Conservation (phyloP, 2,888 invertebrate species). For the Epinotia ramella region DNA sequence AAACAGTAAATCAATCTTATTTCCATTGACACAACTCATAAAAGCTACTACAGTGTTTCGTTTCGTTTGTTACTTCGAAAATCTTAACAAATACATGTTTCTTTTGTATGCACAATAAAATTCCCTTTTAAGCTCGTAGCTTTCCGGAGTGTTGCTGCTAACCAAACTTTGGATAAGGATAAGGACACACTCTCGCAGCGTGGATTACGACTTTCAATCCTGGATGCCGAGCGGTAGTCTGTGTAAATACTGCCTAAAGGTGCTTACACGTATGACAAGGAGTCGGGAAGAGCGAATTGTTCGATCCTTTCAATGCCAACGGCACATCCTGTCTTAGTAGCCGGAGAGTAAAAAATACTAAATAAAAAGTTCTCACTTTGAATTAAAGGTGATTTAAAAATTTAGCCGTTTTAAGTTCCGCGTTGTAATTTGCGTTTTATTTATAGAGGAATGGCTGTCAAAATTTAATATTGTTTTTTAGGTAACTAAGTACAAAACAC, state of each 20-base stretch:
- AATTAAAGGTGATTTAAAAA: no score
- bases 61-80: background rate
- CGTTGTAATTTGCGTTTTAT: no score
- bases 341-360: no score
- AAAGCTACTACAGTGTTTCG: background rate
- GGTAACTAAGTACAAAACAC: no score
- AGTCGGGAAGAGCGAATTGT: background rate
- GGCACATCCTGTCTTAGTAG: no score
- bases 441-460: no score
- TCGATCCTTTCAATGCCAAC: no score
- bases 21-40: background rate
- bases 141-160: conserved; percentile 8
- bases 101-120: background rate
- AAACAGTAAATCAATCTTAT: no score
- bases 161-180: conserved; percentile 46
- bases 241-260: conserved; percentile 61
- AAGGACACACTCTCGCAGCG: conserved; percentile 52
- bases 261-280: conserved; percentile 16
- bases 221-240: conserved; percentile 65
- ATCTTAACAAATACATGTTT: background rate
- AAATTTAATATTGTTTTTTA: no score
- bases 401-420: no score
- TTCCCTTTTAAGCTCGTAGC: conserved; percentile 15
- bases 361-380: no score
- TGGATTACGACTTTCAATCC: conserved; percentile 60